These are phyloP conservation scores for Heliconius himera DNA, from an alignment of 1,140 invertebrate species.

Conservation along the genomic window DNA sequence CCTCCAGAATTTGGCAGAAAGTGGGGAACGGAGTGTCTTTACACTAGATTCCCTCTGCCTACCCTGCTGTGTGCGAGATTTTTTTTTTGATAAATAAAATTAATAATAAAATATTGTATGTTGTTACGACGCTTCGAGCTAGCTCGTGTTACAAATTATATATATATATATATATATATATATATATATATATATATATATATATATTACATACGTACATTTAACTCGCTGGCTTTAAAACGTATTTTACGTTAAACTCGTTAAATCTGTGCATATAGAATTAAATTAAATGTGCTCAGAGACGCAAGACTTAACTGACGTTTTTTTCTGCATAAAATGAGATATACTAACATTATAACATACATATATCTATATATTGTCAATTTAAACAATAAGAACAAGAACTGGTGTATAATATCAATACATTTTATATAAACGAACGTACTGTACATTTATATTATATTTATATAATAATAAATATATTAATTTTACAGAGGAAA, in stretches of 20 bases:
- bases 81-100: not conserved
- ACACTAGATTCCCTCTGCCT: too few relatives aligned
- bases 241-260: slow-evolving; percentile 11
- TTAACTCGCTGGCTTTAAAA: not conserved
- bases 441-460: too few relatives aligned
- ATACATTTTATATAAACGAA: too few relatives aligned
- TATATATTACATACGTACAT: not conserved
- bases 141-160: slow-evolving; percentile 4
- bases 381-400: too few relatives aligned
- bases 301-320: not conserved
- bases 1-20: too few relatives aligned
- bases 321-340: slow-evolving; percentile 5
- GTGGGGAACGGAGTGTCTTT: too few relatives aligned
- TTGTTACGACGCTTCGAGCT: not conserved
- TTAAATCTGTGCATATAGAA: slow-evolving; percentile 14
- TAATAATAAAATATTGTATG: not conserved
- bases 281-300: not conserved
- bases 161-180: not conserved
- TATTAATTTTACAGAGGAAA: too few relatives aligned
- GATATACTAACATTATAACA: not conserved
- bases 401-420: too few relatives aligned
- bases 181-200: too few relatives aligned
- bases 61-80: too few relatives aligned
- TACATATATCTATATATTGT: not conserved
- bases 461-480: too few relatives aligned